phyloP scores from a whole-genome alignment of 92 coral and sea anemone species.

The Phenganax marumi region DNA sequence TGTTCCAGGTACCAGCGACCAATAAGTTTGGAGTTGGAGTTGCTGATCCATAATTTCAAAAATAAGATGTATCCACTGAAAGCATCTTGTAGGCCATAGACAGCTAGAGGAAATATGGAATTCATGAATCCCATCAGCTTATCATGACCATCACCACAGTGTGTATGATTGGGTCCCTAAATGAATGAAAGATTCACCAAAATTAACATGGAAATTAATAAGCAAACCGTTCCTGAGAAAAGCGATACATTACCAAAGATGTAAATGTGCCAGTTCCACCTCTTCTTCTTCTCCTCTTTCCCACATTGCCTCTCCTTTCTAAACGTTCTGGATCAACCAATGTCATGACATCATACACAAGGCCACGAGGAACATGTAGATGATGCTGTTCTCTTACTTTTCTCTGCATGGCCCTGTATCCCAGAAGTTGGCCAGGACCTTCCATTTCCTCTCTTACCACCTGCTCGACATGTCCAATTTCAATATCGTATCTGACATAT shows the following conservation, averaged over 20 bases:
- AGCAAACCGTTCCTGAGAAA: neutral
- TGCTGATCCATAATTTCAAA: conserved; percentile 5
- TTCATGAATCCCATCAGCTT: conserved; percentile 36
- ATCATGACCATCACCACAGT: conserved; percentile 36
- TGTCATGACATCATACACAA: conserved; percentile 56
- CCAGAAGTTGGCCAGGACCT: conserved; percentile 5
- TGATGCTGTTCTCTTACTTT: conserved; percentile 53
- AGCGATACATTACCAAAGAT: conserved; percentile 26
- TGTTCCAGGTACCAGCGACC: conserved; percentile 11
- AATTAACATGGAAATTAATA: no score
- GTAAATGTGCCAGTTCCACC: conserved; percentile 52
- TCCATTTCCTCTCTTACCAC: conserved; percentile 34
- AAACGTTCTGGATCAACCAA: conserved; percentile 59
- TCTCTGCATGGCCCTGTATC: conserved; percentile 44
- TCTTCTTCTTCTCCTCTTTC: conserved; percentile 44
- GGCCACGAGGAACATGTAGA: conserved; percentile 35
- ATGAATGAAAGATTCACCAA: neutral
- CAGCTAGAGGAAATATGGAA: conserved; percentile 34
- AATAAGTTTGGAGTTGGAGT: neutral
- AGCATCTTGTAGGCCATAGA: conserved; percentile 43
- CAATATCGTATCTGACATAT: conserved; percentile 43
- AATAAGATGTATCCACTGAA: conserved; percentile 32
- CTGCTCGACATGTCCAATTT: conserved; percentile 27
- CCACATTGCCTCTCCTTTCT: conserved; percentile 60
- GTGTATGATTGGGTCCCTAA: conserved; percentile 40